Evolutionary conservation across 2,797 vertebrate genomes (phyloP), one percentile per base, ranked within the genome.

Genomic region (Gymnoscopelus braueri): DNA sequence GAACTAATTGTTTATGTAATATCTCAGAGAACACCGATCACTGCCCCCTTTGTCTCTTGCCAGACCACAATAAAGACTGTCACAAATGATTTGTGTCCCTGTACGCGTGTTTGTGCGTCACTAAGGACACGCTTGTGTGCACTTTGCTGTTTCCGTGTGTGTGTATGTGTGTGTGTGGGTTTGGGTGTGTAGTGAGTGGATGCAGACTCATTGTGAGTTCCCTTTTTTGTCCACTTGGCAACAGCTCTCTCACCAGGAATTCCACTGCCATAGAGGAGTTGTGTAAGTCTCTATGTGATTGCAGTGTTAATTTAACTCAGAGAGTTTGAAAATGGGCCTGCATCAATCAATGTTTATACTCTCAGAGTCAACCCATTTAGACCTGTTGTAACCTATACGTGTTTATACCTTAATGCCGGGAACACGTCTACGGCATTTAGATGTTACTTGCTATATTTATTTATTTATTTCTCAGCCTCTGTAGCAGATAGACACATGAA

Each of bases 11-110:
- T 74, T 85, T 87, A 84, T 79, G 62, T 82, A 82, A 87, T 77
- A 70, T 77, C 72, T 65, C 5, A 4, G 67, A 69, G 68, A 76
- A 69, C 71, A 56, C 65, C n/a, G 2, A 72, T 81, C 72, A 57
- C 58, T 80, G 80, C 52, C 23, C 70, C 73, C 81, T 82, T 84
- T 86, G 84, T 83, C 54, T 71, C 69, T 32, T 15, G 48, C 64
- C 72, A 51, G 15, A 48, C 61, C 29, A 53, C 63, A 74, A 67
- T 69, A 83, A 81, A 82, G 72, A 55, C 67, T 69, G 69, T 72
- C 80, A 56, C 58, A 32, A 14, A 68, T 61, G 44, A 70, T 82
- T 75, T 71, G 72, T 68, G 62, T 19, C 44, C 44, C n/a, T 32
- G 39, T 44, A 44, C 39, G 39, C 9, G 39, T 44, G 9, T 44